Evolutionary conservation across 2,113 vertebrate species (phyloP), one percentile per base, ranked within the genome.

Genomic region (Porphyrio hochstetteri): DNA sequence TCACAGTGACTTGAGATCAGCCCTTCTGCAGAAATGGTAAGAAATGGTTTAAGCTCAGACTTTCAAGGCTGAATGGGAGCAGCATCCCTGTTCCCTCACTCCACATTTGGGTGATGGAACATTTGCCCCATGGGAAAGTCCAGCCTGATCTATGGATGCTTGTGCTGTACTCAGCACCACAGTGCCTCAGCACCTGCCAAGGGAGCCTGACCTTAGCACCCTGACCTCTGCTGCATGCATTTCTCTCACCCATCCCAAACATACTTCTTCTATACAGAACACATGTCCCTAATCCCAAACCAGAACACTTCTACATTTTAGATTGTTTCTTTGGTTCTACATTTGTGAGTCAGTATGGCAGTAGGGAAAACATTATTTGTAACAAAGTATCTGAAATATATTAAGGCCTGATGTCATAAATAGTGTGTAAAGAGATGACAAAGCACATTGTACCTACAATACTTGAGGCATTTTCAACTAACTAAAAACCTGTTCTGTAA

Each of bases 121-220:
- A 11, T 12, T 21, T 19, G 25, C 53, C 15, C 68, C 35, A 40
- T 2, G 4, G 50, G 33, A 79, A 63, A 60, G 15, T 20, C 29
- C 31, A 59, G 27, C 31, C 60, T 40, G 20, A 14, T 53, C 13
- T 35, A 7, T 0, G 3, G 20, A 48, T 42, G 11, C 28, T 75
- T 0, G 0, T 3, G 21, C 53, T 52, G 25, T 38, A 35, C 56
- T 82, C n/a, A 64, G 61, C 57, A 12, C 36, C 13, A 0, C 6
- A 5, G 31, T 44, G 31, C 52, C 70, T 33, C 79, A 67, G 63
- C 64, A 65, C 13, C 42, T 60, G 31, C 29, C 53, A 38, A 28
- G 50, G 35, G 10, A 64, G 53, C 42, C 20, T 23, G 17, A 9
- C 13, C 11, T 46, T 23, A 24, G n/a, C 17, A 4, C 31, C 35